These are phyloP conservation scores for Cryptoprocta ferox DNA, from an alignment of 2,797 vertebrate genomes.

Conservation along the genomic window DNA sequence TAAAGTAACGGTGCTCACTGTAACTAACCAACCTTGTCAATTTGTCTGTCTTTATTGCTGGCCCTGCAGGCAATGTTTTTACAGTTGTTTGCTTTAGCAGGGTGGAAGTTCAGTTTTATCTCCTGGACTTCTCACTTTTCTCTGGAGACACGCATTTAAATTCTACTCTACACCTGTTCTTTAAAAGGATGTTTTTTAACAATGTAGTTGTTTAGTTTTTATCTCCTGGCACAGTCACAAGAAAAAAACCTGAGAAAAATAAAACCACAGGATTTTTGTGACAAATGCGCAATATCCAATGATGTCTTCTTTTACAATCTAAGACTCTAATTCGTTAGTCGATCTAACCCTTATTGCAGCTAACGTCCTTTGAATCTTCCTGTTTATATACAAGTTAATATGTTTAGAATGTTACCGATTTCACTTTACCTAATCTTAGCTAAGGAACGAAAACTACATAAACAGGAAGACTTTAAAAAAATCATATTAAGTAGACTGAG, in stretches of 20 bases:
- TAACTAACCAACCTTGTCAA: not conserved
- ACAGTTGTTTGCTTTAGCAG: not conserved
- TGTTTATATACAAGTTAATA: conserved; percentile 78
- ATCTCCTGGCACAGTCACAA: not conserved
- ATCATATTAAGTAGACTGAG: conserved; percentile 59
- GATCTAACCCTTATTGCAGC: conserved; percentile 2
- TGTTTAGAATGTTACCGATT: conserved; percentile 74
- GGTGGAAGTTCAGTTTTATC: not conserved
- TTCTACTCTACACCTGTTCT: not conserved
- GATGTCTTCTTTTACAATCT: conserved; percentile 29
- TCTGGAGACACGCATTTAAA: not conserved
- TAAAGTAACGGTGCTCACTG: not conserved
- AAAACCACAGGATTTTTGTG: conserved; percentile 5
- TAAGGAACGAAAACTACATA: conserved; percentile 70
- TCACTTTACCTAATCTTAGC: conserved; percentile 73
- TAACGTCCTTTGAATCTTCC: conserved; percentile 71
- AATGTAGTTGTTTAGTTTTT: not conserved
- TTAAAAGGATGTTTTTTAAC: not conserved
- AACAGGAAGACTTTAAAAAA: conserved; percentile 76
- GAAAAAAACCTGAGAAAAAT: conserved; percentile 53
- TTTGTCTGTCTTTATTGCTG: not conserved
- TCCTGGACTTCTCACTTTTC: not conserved
- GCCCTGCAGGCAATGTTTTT: not conserved
- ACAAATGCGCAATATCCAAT: conserved; percentile 3
- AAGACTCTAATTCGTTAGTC: conserved; percentile 44